Conservation (phyloP, 2,888 invertebrate genomes). For the Globia sparganii region DNA sequence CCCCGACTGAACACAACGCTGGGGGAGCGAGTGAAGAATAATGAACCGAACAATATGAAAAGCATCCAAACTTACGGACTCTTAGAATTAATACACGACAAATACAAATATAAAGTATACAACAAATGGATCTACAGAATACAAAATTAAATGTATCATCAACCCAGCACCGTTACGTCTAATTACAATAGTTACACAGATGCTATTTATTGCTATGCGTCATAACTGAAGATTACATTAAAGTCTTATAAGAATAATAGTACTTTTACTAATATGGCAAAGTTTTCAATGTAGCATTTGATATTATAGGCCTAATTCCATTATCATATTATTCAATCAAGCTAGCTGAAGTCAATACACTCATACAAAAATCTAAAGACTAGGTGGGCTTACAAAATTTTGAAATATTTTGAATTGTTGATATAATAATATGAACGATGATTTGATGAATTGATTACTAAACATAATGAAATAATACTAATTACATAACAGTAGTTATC, state of each 20-base stretch:
- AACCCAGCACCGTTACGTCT: conserved; percentile 90
- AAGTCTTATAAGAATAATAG: conserved; percentile 88
- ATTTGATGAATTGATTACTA: conserved; percentile 66
- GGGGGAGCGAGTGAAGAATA: conserved; percentile 74
- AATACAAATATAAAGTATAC: conserved; percentile 85
- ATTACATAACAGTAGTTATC: conserved; percentile 70
- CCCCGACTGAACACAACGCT: conserved; percentile 49
- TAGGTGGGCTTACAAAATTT: conserved; percentile 89
- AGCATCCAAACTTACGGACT: conserved; percentile 81
- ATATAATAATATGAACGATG: conserved; percentile 68
- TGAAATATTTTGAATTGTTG: conserved; percentile 73
- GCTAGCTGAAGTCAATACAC: conserved; percentile 82
- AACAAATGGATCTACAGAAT: conserved; percentile 86
- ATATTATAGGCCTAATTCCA: conserved; percentile 83
- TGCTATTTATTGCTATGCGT: conserved; percentile 82
- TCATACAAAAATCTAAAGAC: conserved; percentile 86
- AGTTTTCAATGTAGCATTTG: conserved; percentile 90
- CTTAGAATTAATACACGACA: conserved; percentile 84
- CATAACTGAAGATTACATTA: conserved; percentile 85
- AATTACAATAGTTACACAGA: conserved; percentile 88
- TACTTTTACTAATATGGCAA: conserved; percentile 90
- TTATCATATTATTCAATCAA: conserved; percentile 80
- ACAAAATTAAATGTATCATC: conserved; percentile 86
- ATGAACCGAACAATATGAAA: conserved; percentile 87
- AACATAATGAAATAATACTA: conserved; percentile 70